Evolutionary conservation across 2,113 vertebrate genomes (phyloP), one percentile per base, ranked within the genome.

Genomic region (Saccopteryx leptura): DNA sequence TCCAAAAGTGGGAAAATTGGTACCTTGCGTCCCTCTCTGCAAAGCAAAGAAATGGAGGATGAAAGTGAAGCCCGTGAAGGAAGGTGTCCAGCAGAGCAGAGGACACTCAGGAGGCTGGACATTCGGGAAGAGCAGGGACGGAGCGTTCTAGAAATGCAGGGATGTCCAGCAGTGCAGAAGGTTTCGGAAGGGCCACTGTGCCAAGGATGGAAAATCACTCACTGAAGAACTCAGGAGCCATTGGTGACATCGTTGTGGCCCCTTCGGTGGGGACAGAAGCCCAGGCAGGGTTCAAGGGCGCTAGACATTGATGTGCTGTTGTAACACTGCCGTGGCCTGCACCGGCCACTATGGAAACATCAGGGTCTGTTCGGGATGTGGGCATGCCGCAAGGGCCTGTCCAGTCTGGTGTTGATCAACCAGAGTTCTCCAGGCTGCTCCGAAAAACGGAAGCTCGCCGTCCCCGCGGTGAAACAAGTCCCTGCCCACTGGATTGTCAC

Each of bases 71-170:
- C 50, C 56, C 33, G 10, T 7, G 24, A 7, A 1, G 31, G 56
- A 54, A 58, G 71, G 23, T n/a, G n/a, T 4, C 15, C 46, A 60
- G 2, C 12, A 31, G 21, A 19, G 18, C 0, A 39, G n/a, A 61
- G 48, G 65, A 17, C 60, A n/a, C 61, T 4, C 26, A 60, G 50
- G 13, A 11, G 23, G 21, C 1, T 0, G 26, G 68, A 52, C 50
- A 0, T 12, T 78, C 48, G 6, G 2, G 50, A 78, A 56, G 58
- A 21, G 18, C 9, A 23, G 26, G 39, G 31, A 15, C 50, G 61
- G 85, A 39, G n/a, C 7, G 1, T 10, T 1, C 0, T 0, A 28
- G 26, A 23, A 46, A 19, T 1, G 3, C 15, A 13, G 26, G 2
- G 8, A 9, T 15, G 21, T 10, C 13, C 14, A 2, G 3, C 14